These are phyloP conservation scores for Nephrotoma flavescens DNA, from an alignment of 2,888 invertebrate species.

Conservation along the genomic window DNA sequence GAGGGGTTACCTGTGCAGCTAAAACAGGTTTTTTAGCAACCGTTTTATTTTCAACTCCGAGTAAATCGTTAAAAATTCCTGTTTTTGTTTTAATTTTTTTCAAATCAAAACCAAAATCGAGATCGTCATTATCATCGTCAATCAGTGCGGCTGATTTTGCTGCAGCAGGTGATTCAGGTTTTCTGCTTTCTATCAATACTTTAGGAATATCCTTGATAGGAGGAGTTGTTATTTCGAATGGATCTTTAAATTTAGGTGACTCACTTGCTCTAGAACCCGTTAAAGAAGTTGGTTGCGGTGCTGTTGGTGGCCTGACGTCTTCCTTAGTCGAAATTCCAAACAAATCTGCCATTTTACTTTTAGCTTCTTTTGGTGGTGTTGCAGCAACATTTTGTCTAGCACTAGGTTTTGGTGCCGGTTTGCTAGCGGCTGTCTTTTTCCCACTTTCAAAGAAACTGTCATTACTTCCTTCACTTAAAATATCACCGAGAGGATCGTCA, in stretches of 20 bases:
- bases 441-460: slow-evolving; percentile 52
- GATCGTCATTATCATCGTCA: slow-evolving; percentile 19
- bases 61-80: slow-evolving; percentile 28
- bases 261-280: background rate
- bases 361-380: slow-evolving; percentile 9
- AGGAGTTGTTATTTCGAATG: slow-evolving; percentile 7
- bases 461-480: slow-evolving; percentile 52
- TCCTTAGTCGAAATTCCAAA: slow-evolving; percentile 26
- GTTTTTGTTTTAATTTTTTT: slow-evolving; percentile 26
- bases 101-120: slow-evolving; percentile 32
- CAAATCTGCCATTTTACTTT: slow-evolving; percentile 25
- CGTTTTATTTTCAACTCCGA: slow-evolving; percentile 14
- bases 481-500: slow-evolving; percentile 48
- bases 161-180: background rate
- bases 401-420: background rate
- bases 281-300: background rate
- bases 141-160: slow-evolving; percentile 14
- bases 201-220: slow-evolving; percentile 18
- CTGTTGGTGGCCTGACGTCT: slow-evolving; percentile 15
- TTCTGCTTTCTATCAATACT: background rate
- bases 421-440: slow-evolving; percentile 8
- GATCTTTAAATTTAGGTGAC: background rate
- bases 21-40: slow-evolving; percentile 16
- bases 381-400: background rate
- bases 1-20: background rate